phyloP scores from a whole-genome alignment of 1,140 invertebrate genomes.

The Drosophila parvula region DNA sequence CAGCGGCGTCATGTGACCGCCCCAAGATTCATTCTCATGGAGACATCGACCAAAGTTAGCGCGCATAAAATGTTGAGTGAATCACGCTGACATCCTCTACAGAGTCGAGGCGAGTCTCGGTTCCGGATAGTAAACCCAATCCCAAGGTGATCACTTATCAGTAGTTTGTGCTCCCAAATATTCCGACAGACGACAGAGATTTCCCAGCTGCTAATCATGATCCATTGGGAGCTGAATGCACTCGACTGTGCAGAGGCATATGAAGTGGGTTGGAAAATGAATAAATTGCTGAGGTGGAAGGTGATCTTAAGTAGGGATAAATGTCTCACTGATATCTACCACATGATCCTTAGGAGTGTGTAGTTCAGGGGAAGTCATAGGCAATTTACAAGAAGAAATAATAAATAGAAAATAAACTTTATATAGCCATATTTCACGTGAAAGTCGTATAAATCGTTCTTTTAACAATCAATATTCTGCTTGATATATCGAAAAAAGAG shows the following conservation, averaged over 20 bases:
- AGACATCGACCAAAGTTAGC: constrained; percentile 11
- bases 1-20: constrained; percentile 5
- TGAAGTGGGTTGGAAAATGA: not conserved
- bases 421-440: too few species aligned
- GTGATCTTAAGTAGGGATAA: not conserved
- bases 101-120: not conserved
- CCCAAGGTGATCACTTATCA: constrained; percentile 2
- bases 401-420: too few species aligned
- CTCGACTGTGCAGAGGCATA: too few species aligned
- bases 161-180: constrained; percentile 3
- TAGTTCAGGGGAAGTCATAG: too few species aligned
- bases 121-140: not conserved
- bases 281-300: too few species aligned
- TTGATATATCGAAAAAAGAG: too few species aligned
- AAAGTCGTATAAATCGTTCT: too few species aligned
- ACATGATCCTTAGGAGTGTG: not conserved
- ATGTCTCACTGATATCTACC: not conserved
- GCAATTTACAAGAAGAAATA: too few species aligned
- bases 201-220: not conserved
- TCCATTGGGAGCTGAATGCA: not conserved
- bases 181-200: not conserved
- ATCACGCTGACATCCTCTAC: constrained; percentile 8
- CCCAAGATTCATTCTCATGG: not conserved
- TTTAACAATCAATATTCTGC: too few species aligned
- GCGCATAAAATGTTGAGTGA: constrained; percentile 5